phyloP scores from a whole-genome alignment of 2,797 vertebrate genomes.

The Spatula clypeata region DNA sequence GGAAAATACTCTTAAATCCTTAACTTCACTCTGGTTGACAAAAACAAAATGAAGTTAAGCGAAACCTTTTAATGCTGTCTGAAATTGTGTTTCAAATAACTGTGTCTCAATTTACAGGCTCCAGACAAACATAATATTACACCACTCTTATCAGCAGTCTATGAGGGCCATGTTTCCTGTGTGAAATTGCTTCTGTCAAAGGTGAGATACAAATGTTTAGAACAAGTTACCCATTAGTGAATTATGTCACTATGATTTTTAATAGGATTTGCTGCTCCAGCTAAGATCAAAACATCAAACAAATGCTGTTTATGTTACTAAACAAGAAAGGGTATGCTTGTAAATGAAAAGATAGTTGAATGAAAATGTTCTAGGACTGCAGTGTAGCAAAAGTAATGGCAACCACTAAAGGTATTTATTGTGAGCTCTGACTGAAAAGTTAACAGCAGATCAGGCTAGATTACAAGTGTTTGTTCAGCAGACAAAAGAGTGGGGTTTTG shows the following conservation, averaged over 20 bases:
- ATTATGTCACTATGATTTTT: neutral
- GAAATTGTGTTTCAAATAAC: conserved; percentile 21
- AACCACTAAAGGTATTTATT: neutral
- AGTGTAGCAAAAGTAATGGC: neutral
- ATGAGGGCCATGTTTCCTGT: conserved; percentile 90
- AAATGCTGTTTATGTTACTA: neutral
- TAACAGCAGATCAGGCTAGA: neutral
- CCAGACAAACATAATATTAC: conserved; percentile 94
- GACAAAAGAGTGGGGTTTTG: neutral
- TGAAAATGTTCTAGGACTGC: neutral
- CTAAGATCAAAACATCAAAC: neutral
- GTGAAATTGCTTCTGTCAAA: conserved; percentile 96
- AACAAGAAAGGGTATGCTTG: neutral
- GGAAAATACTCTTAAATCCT: neutral
- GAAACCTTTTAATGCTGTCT: neutral
- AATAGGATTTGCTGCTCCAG: neutral
- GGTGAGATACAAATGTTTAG: conserved; percentile 82
- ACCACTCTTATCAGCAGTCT: conserved; percentile 93
- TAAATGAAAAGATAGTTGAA: neutral
- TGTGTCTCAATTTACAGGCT: conserved; percentile 85
- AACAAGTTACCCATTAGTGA: neutral
- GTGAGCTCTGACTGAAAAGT: neutral
- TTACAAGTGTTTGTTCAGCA: neutral
- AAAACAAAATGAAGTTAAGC: neutral
- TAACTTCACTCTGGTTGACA: neutral